These are phyloP conservation scores for Larimichthys polyactis DNA, from an alignment of 2,113 vertebrate species.

Conservation along the genomic window DNA sequence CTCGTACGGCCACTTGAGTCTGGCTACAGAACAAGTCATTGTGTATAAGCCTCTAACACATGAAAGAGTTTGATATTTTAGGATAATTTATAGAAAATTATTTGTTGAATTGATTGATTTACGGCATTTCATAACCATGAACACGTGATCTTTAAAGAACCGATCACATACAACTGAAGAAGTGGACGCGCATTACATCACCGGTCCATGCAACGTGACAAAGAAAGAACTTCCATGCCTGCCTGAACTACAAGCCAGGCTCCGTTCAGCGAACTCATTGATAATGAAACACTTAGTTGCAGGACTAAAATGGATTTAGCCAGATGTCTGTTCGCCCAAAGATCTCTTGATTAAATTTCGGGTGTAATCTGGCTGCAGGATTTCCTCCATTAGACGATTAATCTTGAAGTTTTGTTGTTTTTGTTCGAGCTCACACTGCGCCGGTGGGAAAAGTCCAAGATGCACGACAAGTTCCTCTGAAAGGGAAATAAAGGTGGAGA, in stretches of 20 bases:
- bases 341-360: slow-evolving; percentile 8
- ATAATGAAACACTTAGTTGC: background rate
- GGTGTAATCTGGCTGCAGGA: slow-evolving; percentile 23
- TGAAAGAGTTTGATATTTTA: no score
- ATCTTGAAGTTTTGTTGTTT: background rate
- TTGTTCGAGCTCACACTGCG: background rate
- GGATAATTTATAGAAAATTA: no score
- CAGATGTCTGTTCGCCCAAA: slow-evolving; percentile 1
- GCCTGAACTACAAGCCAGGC: background rate
- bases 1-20: no score
- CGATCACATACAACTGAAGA: background rate
- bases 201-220: background rate
- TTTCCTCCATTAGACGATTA: slow-evolving; percentile 1
- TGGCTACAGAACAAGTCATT: no score
- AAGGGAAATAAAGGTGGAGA: background rate
- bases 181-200: background rate
- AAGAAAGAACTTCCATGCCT: background rate
- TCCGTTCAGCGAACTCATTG: slow-evolving; percentile 1
- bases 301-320: slow-evolving; percentile 5
- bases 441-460: background rate
- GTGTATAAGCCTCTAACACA: no score
- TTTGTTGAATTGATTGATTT: no score
- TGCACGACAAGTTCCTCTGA: background rate
- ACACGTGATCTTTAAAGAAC: background rate
- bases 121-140: no score